Conservation (phyloP, 35 echinoderm and acorn worm genomes). For the Holothuria glaberrima region DNA sequence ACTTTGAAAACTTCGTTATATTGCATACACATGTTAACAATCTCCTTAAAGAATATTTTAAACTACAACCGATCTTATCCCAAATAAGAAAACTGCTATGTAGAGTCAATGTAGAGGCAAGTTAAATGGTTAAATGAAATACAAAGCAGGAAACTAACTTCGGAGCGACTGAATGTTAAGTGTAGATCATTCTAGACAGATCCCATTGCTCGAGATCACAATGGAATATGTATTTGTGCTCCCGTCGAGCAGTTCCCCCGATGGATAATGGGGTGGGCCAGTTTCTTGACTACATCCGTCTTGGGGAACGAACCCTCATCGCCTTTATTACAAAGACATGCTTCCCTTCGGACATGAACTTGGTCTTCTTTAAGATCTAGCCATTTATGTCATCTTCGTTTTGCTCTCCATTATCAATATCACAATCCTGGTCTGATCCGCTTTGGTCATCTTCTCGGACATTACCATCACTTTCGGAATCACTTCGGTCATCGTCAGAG, state of each 20-base stretch:
- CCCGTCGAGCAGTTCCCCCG: constrained; percentile 26
- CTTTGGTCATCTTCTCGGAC: constrained; percentile 5
- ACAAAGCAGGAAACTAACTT: constrained; percentile 1
- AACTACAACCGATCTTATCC: neutral
- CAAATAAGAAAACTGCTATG: neutral
- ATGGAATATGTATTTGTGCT: constrained; percentile 8
- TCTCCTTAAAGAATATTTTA: neutral
- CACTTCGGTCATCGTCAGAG: neutral
- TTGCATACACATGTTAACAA: neutral
- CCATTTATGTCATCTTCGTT: neutral
- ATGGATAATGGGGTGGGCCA: constrained; percentile 16
- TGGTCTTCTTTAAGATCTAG: constrained; percentile 12
- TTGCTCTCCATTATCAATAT: constrained; percentile 9
- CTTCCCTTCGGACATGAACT: constrained; percentile 23
- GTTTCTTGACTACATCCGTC: neutral
- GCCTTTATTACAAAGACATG: constrained; percentile 10
- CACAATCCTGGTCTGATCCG: constrained; percentile 17
- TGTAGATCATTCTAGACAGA: neutral
- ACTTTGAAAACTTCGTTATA: neutral
- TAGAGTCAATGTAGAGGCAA: constrained; percentile 3
- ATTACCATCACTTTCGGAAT: constrained; percentile 15
- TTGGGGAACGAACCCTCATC: constrained; percentile 28
- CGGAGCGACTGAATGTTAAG: neutral
- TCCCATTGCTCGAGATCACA: constrained; percentile 27
- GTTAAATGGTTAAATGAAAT: neutral